Evolutionary conservation across 2,888 invertebrate genomes (phyloP).

Genomic region (Tipula unca): DNA sequence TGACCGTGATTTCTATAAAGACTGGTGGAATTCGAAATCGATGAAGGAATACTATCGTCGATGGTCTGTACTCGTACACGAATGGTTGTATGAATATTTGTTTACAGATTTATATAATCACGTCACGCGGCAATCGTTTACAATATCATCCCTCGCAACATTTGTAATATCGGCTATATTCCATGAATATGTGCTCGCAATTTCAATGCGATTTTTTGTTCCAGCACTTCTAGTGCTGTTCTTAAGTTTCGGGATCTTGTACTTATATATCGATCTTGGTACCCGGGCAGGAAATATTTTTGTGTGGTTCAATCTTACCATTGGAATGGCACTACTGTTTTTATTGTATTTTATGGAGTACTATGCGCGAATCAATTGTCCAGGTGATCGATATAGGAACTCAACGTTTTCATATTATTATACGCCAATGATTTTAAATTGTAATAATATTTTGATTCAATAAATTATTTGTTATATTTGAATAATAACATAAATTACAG

Average conservation of each 20-base stretch:
- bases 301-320: background rate
- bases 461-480: background rate
- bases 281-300: background rate
- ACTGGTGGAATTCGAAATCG: conserved; percentile 82
- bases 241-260: conserved; percentile 53
- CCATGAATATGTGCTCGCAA: conserved; percentile 72
- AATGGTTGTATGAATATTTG: conserved; percentile 80
- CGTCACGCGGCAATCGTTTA: conserved; percentile 37
- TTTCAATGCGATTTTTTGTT: conserved; percentile 75
- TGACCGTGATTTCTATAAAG: conserved; percentile 70
- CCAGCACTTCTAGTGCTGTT: conserved; percentile 72
- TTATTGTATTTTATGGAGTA: background rate
- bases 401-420: background rate
- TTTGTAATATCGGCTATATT: conserved; percentile 70
- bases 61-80: conserved; percentile 86
- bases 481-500: too few species aligned
- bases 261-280: conserved; percentile 41
- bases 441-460: background rate
- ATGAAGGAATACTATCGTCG: conserved; percentile 71
- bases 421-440: background rate
- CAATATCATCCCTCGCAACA: conserved; percentile 49
- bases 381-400: background rate
- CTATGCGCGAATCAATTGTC: background rate
- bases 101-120: conserved; percentile 56
- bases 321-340: background rate